phyloP scores from a whole-genome alignment of 2,888 invertebrate species.

The Diploptera punctata region DNA sequence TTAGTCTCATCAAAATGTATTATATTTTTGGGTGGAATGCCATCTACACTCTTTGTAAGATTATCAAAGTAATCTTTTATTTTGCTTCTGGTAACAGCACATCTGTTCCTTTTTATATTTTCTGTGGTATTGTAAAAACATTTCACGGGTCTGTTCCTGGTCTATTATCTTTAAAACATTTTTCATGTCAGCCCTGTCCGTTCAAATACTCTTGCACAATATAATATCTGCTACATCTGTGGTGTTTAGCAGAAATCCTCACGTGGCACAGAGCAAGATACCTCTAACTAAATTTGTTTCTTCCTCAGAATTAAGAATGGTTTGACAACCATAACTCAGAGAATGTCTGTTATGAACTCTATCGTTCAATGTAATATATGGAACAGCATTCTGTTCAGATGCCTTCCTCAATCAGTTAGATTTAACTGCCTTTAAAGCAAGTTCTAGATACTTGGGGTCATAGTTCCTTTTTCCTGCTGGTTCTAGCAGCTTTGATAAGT shows the following conservation, averaged over 20 bases:
- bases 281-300: not conserved
- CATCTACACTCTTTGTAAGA: too few relatives aligned
- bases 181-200: not conserved
- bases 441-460: too few relatives aligned
- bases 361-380: not conserved
- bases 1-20: too few relatives aligned
- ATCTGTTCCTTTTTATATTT: constrained; percentile 49
- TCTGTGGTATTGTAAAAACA: not conserved
- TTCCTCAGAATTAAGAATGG: too few relatives aligned
- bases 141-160: not conserved
- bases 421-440: too few relatives aligned
- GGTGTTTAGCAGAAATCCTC: not conserved
- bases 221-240: not conserved
- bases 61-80: too few relatives aligned
- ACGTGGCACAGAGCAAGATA: not conserved
- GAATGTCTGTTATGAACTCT: not conserved
- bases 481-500: not conserved
- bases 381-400: not conserved
- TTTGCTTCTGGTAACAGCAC: too few relatives aligned
- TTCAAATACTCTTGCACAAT: not conserved
- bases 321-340: too few relatives aligned
- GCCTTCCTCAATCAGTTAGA: not conserved
- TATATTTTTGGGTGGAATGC: too few relatives aligned
- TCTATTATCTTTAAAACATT: not conserved
- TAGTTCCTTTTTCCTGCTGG: not conserved